Evolutionary conservation across 2,113 vertebrate species (phyloP).

Genomic region (Nesogale talazaci): DNA sequence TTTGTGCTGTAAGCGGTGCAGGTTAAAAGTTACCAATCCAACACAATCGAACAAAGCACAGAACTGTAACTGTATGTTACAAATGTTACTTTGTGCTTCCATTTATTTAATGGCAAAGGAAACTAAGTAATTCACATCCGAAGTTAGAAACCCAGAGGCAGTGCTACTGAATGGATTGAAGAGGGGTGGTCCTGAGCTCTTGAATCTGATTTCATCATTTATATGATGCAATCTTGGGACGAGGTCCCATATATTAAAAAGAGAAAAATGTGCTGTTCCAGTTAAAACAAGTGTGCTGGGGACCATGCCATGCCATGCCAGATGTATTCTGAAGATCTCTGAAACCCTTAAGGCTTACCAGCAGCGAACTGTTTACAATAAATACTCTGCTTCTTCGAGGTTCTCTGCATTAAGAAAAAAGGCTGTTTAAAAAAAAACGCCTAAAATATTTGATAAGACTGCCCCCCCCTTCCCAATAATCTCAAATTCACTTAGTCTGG

Average conservation of each 20-base stretch:
- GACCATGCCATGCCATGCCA: not conserved
- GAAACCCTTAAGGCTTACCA: not conserved
- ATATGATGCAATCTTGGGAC: constrained; percentile 24
- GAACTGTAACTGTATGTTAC: constrained; percentile 4
- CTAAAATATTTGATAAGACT: not conserved
- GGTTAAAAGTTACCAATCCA: constrained; percentile 44
- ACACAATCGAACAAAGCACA: not conserved
- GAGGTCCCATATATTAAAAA: not conserved
- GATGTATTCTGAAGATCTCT: not conserved
- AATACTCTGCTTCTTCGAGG: constrained; percentile 1
- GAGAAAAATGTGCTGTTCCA: constrained; percentile 25
- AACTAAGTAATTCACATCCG: constrained; percentile 32
- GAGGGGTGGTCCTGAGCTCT: not conserved
- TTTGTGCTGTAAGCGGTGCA: not conserved
- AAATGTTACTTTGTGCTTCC: constrained; percentile 43
- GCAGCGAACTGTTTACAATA: not conserved
- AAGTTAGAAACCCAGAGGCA: not conserved
- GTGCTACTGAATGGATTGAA: not conserved
- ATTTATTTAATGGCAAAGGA: constrained; percentile 23
- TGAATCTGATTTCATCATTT: constrained; percentile 6
- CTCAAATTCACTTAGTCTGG: not conserved
- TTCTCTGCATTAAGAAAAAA: not conserved
- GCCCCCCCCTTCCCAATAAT: constrained; percentile 2
- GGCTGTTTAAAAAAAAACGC: constrained; percentile 48
- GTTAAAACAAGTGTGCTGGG: not conserved